A percentile compares a stretch with the other conserved stretches of the same genome.
These are phyloP conservation scores for Paraescarpia echinospica DNA, from an alignment of 1,140 invertebrate species.

Conservation along the genomic window DNA sequence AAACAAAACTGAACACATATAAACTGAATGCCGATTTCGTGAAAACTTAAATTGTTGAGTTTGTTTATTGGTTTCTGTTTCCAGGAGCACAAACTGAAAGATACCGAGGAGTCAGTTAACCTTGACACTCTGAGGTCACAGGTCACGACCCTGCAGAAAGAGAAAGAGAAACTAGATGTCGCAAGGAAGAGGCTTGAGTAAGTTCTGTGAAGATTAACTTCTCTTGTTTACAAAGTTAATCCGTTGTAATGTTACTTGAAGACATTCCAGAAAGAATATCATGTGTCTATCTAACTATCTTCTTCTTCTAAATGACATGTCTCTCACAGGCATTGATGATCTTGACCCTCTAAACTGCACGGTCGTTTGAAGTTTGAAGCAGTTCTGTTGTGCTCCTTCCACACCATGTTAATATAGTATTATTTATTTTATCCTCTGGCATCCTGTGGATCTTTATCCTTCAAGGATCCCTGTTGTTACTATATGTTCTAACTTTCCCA, in stretches of 20 bases:
- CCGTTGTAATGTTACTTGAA: neutral
- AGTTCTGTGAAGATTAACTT: conserved; percentile 11
- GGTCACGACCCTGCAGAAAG: conserved; percentile 64
- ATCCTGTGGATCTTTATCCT: no score
- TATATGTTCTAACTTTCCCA: no score
- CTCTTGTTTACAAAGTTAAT: neutral
- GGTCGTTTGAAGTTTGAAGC: no score
- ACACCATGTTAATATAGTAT: no score
- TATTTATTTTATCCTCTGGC: no score
- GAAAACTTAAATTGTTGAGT: neutral
- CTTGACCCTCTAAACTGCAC: no score
- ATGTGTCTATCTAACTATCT: no score
- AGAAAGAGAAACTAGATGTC: conserved; percentile 56
- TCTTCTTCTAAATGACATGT: no score
- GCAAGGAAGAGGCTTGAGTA: conserved; percentile 48
- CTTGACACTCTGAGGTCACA: conserved; percentile 53
- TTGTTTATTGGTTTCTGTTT: conserved; percentile 1
- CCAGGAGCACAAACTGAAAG: conserved; percentile 47
- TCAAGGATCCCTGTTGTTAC: no score
- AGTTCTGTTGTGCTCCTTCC: no score
- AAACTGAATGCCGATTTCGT: neutral
- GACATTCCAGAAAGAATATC: neutral
- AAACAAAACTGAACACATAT: no score
- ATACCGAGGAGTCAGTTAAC: conserved; percentile 42
- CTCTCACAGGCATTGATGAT: no score